Evolutionary conservation across 2,888 invertebrate genomes (phyloP), one percentile per base, ranked within the genome.

Genomic region (Notocelia uddmanniana): DNA sequence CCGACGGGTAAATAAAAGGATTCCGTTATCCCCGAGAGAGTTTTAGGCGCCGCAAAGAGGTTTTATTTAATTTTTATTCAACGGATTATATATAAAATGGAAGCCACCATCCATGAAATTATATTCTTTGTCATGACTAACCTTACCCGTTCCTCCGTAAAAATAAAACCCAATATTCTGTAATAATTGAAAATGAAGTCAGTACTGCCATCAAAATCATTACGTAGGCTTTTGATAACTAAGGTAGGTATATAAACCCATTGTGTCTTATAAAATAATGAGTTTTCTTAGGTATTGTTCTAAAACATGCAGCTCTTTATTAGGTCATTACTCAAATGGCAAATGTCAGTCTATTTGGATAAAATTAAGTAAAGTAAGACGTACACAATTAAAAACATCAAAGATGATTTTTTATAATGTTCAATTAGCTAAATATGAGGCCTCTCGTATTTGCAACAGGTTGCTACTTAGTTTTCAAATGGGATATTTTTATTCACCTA

Each of bases 31-130:
- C 70, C 66, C 21, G 15, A 34, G 50, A 63, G 69, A 34, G 68
- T 62, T 69, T 60, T 41, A 31, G 60, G 62, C 26, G 26, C 55
- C 62, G 37, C 60, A 68, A 68, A 68, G 63, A 69, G 67, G 57
- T 72, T 68, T 72, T 72, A 62, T 62, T 72, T 68, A 68, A 72
- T 68, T 72, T 72, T 68, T 72, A 68, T 72, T 68, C 68, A 67
- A 57, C 67, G 67, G 62, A 68, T 68, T 62, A 72, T 55, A 72
- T 55, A 72, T 72, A 57, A 67, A 68, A 72, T 62, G 62, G 67
- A 68, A 72, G 48, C 48, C 34, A 57, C 37, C 72, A 72, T 3
- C 72, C 72, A 60, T 72, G 68, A 68, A 72, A 72, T 72, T 72
- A 62, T 72, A 55, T 68, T 68, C 50, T 62, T 57, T n/a, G 45